These are phyloP conservation scores for Semaprochilodus insignis DNA, from an alignment of 2,797 vertebrate genomes.

Conservation along the genomic window DNA sequence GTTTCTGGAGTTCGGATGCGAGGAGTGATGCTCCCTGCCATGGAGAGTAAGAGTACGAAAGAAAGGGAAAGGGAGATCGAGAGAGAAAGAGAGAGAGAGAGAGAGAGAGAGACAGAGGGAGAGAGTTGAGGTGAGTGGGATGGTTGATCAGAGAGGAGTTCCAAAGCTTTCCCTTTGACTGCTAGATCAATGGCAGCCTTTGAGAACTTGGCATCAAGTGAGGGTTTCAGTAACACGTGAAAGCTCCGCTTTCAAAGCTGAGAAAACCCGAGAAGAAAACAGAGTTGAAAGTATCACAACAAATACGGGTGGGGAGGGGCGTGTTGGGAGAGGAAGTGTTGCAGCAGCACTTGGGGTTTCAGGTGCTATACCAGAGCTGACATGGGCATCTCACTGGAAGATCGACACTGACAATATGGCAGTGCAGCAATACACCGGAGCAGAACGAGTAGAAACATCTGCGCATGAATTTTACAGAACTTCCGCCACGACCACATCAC, in stretches of 20 bases:
- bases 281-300: slow-evolving; percentile 82
- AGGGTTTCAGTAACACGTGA: slow-evolving; percentile 76
- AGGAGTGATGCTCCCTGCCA: slow-evolving; percentile 97
- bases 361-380: background rate
- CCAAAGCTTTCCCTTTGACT: slow-evolving; percentile 83
- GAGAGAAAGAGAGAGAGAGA: no score
- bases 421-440: background rate
- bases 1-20: slow-evolving; percentile 98
- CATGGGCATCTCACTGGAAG: background rate
- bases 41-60: slow-evolving; percentile 70
- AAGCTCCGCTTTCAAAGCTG: slow-evolving; percentile 81
- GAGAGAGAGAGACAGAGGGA: slow-evolving; percentile 41
- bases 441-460: background rate
- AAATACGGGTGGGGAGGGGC: slow-evolving; percentile 66
- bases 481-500: background rate
- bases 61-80: slow-evolving; percentile 45
- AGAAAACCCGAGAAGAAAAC: slow-evolving; percentile 80
- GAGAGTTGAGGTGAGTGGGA: slow-evolving; percentile 74
- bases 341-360: background rate
- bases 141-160: slow-evolving; percentile 83
- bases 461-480: background rate
- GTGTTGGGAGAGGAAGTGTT: slow-evolving; percentile 37
- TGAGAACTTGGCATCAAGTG: slow-evolving; percentile 79
- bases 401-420: background rate
- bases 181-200: slow-evolving; percentile 84